These are phyloP conservation scores for Eretmocerus hayati DNA, from an alignment of 2,888 invertebrate species.

Conservation along the genomic window DNA sequence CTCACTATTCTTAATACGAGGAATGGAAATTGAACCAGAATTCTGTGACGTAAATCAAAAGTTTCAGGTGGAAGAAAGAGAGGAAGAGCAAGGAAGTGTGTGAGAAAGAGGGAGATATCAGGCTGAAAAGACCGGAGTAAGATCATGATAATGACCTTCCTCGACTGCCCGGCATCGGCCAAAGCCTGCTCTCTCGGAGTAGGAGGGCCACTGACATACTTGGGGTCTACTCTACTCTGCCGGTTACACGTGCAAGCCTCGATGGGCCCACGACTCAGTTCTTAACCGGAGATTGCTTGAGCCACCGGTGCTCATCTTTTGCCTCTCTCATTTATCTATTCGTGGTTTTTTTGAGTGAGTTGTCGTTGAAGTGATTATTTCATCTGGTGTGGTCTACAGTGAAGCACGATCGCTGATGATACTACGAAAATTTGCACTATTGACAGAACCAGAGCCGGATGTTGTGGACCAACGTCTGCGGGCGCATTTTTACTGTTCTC, in stretches of 20 bases:
- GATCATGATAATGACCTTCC: conserved; percentile 45
- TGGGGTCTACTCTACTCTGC: conserved; percentile 26
- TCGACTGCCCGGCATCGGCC: conserved; percentile 29
- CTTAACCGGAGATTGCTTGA: conserved; percentile 38
- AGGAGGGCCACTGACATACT: conserved; percentile 47
- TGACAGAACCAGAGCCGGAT: no score
- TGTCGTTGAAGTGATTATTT: no score
- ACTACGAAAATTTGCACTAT: no score
- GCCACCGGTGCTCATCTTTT: conserved; percentile 7
- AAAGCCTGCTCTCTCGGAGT: conserved; percentile 32
- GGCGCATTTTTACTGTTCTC: no score
- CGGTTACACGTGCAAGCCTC: conserved; percentile 3
- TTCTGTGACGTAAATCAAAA: no score
- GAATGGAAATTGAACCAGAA: no score
- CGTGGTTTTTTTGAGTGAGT: no score
- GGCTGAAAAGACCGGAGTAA: not conserved
- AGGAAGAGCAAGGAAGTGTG: not conserved
- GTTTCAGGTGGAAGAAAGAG: conserved; percentile 2
- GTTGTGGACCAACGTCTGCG: no score
- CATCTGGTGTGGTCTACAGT: no score
- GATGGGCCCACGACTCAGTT: conserved; percentile 39
- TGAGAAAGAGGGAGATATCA: not conserved
- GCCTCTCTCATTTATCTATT: not conserved
- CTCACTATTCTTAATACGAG: no score
- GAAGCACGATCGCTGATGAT: no score